Conservation (phyloP, 2,888 invertebrate genomes). For the Muschampia plurimacula region DNA sequence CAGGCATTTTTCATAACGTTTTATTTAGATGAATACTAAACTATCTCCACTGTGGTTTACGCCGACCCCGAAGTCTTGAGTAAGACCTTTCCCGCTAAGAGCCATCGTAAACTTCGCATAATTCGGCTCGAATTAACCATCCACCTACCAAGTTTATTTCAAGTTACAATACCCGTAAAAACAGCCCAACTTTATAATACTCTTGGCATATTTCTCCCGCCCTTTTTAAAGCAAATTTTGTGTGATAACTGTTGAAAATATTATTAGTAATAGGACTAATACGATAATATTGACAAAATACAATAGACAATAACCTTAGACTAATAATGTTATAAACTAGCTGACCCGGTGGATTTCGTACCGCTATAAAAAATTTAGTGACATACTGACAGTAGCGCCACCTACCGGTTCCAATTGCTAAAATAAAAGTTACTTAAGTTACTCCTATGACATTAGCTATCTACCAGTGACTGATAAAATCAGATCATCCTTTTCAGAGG, state of each 20-base stretch:
- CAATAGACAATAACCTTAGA: background rate
- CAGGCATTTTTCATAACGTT: constrained; percentile 4
- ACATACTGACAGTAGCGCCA: no score
- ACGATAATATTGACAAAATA: background rate
- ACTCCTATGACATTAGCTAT: no score
- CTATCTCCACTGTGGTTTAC: constrained; percentile 27
- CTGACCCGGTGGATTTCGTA: no score
- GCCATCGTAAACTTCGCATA: constrained; percentile 37
- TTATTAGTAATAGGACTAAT: background rate
- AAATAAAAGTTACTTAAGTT: no score
- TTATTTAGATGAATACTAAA: constrained; percentile 3
- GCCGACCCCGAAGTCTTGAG: constrained; percentile 21
- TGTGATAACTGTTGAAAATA: background rate
- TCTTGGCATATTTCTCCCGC: constrained; percentile 12
- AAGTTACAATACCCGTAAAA: constrained; percentile 34
- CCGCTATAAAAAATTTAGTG: no score
- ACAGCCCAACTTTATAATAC: constrained; percentile 29
- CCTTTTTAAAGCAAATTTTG: background rate
- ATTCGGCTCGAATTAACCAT: constrained; percentile 36
- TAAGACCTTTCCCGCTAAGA: constrained; percentile 34
- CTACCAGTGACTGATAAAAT: no score
- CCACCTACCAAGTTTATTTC: constrained; percentile 32
- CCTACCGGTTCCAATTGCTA: no score
- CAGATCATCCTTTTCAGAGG: no score
- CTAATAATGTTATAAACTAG: no score